Conservation (phyloP, 1,140 invertebrate species). For the Popillia japonica region DNA sequence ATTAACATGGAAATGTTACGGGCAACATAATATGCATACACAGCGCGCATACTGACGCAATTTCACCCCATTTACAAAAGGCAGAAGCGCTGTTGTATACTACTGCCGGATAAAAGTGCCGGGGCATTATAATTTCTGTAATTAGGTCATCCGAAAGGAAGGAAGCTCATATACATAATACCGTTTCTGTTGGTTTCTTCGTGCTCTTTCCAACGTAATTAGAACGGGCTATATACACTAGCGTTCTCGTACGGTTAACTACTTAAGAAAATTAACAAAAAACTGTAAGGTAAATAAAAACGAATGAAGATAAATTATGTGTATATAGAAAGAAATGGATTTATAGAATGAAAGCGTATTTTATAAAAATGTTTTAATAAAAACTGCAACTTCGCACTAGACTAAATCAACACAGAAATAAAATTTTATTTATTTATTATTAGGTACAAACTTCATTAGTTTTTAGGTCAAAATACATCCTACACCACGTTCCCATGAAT, state of each 20-base stretch:
- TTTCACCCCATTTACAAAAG: background rate
- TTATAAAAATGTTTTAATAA: too few relatives aligned
- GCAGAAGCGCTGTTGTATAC: background rate
- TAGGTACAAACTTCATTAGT: too few relatives aligned
- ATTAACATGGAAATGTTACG: slow-evolving; percentile 25
- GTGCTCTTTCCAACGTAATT: background rate
- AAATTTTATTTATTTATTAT: too few relatives aligned
- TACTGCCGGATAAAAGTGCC: background rate
- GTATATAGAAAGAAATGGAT: too few relatives aligned
- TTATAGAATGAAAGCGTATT: too few relatives aligned
- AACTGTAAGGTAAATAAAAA: too few relatives aligned
- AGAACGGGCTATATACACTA: background rate
- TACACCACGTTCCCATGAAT: too few relatives aligned
- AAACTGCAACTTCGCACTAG: too few relatives aligned
- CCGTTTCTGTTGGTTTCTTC: slow-evolving; percentile 2
- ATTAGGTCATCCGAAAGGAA: slow-evolving; percentile 31
- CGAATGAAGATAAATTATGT: too few relatives aligned
- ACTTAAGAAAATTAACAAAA: too few relatives aligned
- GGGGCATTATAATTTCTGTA: slow-evolving; percentile 28
- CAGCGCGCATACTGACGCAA: background rate
- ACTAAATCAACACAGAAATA: too few relatives aligned
- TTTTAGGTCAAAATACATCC: too few relatives aligned
- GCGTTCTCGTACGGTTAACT: background rate
- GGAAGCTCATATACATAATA: slow-evolving; percentile 34
- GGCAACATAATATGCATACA: background rate